Evolutionary conservation across 2,113 vertebrate species (phyloP).

Genomic region (Myiopsitta monachus): DNA sequence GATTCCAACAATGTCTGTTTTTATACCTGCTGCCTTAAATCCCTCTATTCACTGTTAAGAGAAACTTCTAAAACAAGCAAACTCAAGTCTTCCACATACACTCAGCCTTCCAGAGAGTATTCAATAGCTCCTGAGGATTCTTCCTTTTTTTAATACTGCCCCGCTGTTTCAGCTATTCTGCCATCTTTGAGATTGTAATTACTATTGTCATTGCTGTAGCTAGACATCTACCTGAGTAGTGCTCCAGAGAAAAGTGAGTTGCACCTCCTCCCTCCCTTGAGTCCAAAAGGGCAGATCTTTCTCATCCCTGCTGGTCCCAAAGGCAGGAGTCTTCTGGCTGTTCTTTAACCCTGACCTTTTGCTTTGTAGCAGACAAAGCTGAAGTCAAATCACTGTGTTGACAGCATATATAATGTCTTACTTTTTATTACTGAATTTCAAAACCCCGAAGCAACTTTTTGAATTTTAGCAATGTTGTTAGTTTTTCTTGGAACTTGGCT

Average conservation of each 20-base stretch:
- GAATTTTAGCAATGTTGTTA: neutral
- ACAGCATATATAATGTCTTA: neutral
- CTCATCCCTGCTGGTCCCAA: neutral
- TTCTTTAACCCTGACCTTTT: conserved; percentile 38
- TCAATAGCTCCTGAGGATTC: neutral
- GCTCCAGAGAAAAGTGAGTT: neutral
- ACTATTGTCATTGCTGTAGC: neutral
- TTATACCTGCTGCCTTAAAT: conserved; percentile 9
- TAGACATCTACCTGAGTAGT: neutral
- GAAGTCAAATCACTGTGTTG: conserved; percentile 3
- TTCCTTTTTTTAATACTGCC: neutral
- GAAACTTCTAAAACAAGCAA: conserved; percentile 2
- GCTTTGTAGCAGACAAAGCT: neutral
- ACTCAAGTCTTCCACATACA: neutral
- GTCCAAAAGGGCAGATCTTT: neutral
- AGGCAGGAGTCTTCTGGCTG: neutral
- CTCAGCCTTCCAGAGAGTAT: neutral
- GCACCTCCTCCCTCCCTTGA: neutral
- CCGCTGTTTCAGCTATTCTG: neutral
- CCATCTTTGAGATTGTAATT: neutral
- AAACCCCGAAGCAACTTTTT: neutral
- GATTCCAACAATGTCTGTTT: neutral
- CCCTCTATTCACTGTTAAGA: neutral
- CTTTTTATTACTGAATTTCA: neutral
- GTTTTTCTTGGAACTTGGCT: neutral